Percentiles rank a stretch among this genome's conserved stretches.
phyloP scores from a whole-genome alignment of 2,888 invertebrate genomes.

The Rutpela maculata region DNA sequence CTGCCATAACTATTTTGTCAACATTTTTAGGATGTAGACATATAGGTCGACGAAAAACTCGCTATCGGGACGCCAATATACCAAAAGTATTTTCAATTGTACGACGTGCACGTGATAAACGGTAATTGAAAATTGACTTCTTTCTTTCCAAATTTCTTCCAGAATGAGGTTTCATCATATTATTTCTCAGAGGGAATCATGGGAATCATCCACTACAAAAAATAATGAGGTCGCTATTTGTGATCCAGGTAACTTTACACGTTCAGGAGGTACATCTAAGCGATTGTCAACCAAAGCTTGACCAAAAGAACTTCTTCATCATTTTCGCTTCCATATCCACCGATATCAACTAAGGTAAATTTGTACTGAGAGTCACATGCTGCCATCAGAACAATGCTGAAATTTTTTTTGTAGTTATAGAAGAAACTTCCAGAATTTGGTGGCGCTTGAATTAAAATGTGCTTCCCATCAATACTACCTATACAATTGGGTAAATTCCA shows the following conservation, averaged over 20 bases:
- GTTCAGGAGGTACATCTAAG: slow-evolving; percentile 23
- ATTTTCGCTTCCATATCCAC: slow-evolving; percentile 61
- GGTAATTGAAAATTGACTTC: slow-evolving; percentile 19
- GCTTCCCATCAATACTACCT: not conserved
- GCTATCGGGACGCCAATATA: not conserved
- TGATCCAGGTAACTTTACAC: slow-evolving; percentile 16
- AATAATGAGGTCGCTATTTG: slow-evolving; percentile 24
- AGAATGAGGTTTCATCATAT: slow-evolving; percentile 43
- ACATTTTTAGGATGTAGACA: not conserved
- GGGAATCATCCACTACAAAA: slow-evolving; percentile 47
- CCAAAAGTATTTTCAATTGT: slow-evolving; percentile 5
- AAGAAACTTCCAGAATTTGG: not conserved
- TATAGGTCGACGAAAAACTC: not conserved
- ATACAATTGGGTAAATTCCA: not conserved
- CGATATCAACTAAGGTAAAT: slow-evolving; percentile 63
- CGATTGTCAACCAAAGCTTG: slow-evolving; percentile 12
- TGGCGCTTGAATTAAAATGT: not conserved
- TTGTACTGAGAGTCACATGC: slow-evolving; percentile 61
- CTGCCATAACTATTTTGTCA: not conserved
- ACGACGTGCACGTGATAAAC: not conserved
- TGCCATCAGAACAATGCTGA: slow-evolving; percentile 59
- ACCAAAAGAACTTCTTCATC: slow-evolving; percentile 61
- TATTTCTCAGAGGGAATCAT: slow-evolving; percentile 42
- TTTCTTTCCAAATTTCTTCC: slow-evolving; percentile 21
- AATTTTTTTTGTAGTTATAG: slow-evolving; percentile 63